Evolutionary conservation across 2,888 invertebrate species (phyloP).

Genomic region (Atrina japonica): DNA sequence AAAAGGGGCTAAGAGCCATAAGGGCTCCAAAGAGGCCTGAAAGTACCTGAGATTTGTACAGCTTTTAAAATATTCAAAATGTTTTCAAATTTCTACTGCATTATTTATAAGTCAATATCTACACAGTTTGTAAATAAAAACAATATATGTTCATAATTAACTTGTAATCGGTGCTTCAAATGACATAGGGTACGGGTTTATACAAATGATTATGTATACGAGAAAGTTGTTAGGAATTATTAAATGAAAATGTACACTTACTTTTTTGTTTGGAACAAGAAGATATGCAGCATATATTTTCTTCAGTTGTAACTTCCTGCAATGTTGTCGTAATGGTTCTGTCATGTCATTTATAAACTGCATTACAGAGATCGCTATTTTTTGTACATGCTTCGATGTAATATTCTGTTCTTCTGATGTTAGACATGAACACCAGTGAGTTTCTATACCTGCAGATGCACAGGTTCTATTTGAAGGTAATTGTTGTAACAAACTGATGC

Average conservation of each 20-base stretch:
- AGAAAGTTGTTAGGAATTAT: no score
- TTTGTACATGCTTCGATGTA: slow-evolving; percentile 55
- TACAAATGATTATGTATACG: no score
- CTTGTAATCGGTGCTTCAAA: no score
- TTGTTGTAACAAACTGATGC: slow-evolving; percentile 70
- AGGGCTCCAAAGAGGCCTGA: no score
- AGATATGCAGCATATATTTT: slow-evolving; percentile 54
- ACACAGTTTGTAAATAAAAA: no score
- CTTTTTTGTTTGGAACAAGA: slow-evolving; percentile 70
- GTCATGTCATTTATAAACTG: slow-evolving; percentile 60
- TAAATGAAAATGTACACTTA: slow-evolving; percentile 46
- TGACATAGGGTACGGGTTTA: no score
- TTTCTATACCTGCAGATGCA: slow-evolving; percentile 62
- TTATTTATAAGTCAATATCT: no score
- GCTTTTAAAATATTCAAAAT: no score
- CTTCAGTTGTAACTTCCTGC: slow-evolving; percentile 52
- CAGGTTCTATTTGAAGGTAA: slow-evolving; percentile 74
- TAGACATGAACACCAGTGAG: slow-evolving; percentile 78
- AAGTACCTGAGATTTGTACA: no score
- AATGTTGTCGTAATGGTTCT: slow-evolving; percentile 48
- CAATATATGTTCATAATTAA: no score
- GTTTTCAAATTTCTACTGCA: no score
- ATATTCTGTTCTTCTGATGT: slow-evolving; percentile 54
- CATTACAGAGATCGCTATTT: slow-evolving; percentile 57
- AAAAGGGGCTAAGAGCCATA: no score